These are phyloP conservation scores for Drosophila differens DNA, from an alignment of 2,888 invertebrate genomes.

Conservation along the genomic window DNA sequence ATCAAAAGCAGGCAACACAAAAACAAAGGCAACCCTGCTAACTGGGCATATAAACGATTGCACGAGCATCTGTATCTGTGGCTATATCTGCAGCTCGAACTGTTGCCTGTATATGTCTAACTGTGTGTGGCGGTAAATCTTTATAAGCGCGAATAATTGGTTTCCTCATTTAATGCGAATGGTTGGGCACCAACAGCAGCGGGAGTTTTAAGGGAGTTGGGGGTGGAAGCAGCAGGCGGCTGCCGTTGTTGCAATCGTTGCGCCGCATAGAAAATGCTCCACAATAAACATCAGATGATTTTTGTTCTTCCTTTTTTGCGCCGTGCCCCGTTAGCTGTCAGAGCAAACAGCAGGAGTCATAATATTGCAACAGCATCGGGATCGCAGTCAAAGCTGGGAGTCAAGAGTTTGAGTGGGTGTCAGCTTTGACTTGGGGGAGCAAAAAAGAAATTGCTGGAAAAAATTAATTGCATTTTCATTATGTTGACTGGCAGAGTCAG, in stretches of 20 bases:
- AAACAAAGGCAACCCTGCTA: slow-evolving; percentile 51
- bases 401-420: slow-evolving; percentile 36
- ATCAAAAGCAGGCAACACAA: slow-evolving; percentile 34
- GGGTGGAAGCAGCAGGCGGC: slow-evolving; percentile 23
- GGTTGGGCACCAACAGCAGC: slow-evolving; percentile 55
- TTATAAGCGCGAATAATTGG: slow-evolving; percentile 84
- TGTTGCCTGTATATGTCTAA: slow-evolving; percentile 38
- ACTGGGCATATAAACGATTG: slow-evolving; percentile 48
- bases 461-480: slow-evolving; percentile 86
- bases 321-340: slow-evolving; percentile 51
- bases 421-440: slow-evolving; percentile 63
- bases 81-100: slow-evolving; percentile 44
- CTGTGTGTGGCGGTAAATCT: slow-evolving; percentile 75
- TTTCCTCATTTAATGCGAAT: slow-evolving; percentile 84
- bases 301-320: slow-evolving; percentile 24
- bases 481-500: slow-evolving; percentile 76
- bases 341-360: slow-evolving; percentile 80
- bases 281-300: slow-evolving; percentile 71
- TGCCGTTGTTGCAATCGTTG: slow-evolving; percentile 62
- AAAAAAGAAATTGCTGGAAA: slow-evolving; percentile 80
- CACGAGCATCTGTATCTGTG: slow-evolving; percentile 26
- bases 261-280: slow-evolving; percentile 69
- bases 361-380: slow-evolving; percentile 80
- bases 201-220: background rate
- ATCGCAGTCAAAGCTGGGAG: slow-evolving; percentile 43